Evolutionary conservation across 1,140 invertebrate genomes (phyloP), one percentile per base, ranked within the genome.

Genomic region (Polypedilum vanderplanki): DNA sequence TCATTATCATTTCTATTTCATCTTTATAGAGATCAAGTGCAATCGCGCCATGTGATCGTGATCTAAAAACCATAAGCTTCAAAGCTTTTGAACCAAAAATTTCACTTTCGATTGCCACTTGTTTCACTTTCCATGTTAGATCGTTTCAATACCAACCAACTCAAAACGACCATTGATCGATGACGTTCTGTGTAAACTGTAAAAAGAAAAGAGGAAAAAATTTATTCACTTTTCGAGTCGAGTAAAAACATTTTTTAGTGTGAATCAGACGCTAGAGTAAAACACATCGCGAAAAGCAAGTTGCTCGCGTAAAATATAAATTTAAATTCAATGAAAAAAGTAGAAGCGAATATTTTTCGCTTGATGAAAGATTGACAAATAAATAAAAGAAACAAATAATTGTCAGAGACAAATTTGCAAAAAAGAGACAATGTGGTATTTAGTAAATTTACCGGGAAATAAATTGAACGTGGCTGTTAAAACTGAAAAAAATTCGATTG

Each of bases 261-360:
- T 57, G 46, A 57, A 57, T 57, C 46, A 57, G 46, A 57, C n/a
- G 46, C 46, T 57, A 4, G 46, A 57, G n/a, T 57, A 57, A 57
- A 15, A 57, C 46, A 57, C 46, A 57, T 57, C 46, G 46, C 46
- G n/a, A 57, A 57, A 57, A 12, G 1, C 8, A 57, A 57, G 46
- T 57, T 33, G 24, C 5, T 12, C n/a, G 46, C 12, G n/a, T 12
- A 57, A 57, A 4, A 57, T 4, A 4, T n/a, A 57, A 57, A 57
- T n/a, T 57, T n/a, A 57, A 12, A 57, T 57, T n/a, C 46, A 15
- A 57, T 57, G 46, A 57, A n/a, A n/a, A 57, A 57, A 33, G 4
- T 12, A 15, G 15, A 57, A 57, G 46, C n/a, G 46, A n/a, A n/a
- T 57, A 15, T 12, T n/a, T 4, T n/a, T n/a, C 46, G 46, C 46